Evolutionary conservation across 2,113 vertebrate species (phyloP).

Genomic region (Mastomys coucha): DNA sequence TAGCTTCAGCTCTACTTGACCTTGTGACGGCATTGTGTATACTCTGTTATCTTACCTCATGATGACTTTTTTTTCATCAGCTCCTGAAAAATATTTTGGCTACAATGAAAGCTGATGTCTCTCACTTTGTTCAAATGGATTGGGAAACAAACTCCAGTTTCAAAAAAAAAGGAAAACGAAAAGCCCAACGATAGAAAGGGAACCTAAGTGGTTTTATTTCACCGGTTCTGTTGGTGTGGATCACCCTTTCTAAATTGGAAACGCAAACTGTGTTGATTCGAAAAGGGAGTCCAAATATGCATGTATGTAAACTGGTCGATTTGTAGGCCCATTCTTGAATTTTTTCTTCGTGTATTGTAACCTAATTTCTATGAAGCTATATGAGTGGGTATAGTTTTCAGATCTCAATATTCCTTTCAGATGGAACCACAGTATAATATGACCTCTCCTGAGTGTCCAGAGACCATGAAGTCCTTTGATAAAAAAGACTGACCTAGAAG

Average conservation of each 20-base stretch:
- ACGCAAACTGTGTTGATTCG: background rate
- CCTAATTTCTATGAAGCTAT: background rate
- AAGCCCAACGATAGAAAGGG: slow-evolving; percentile 76
- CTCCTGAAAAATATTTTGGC: slow-evolving; percentile 79
- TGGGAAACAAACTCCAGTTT: slow-evolving; percentile 78
- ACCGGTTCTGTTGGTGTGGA: slow-evolving; percentile 30
- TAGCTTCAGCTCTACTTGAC: slow-evolving; percentile 70
- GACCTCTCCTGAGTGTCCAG: background rate
- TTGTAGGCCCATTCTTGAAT: background rate
- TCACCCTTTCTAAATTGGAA: slow-evolving; percentile 57
- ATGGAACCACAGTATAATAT: slow-evolving; percentile 4
- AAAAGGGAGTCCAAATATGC: background rate
- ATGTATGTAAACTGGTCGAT: background rate
- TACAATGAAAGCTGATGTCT: slow-evolving; percentile 77
- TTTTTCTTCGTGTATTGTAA: background rate
- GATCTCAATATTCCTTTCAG: background rate
- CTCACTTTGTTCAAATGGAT: slow-evolving; percentile 78
- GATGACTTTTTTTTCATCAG: slow-evolving; percentile 76
- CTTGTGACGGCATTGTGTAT: slow-evolving; percentile 74
- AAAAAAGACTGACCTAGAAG: slow-evolving; percentile 48
- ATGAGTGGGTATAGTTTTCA: background rate
- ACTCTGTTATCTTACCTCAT: slow-evolving; percentile 78
- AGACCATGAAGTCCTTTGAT: slow-evolving; percentile 55
- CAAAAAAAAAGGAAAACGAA: background rate
- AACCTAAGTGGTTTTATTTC: slow-evolving; percentile 70